phyloP scores from a whole-genome alignment of 2,797 vertebrate species.

The Sebastolobus altivelis region DNA sequence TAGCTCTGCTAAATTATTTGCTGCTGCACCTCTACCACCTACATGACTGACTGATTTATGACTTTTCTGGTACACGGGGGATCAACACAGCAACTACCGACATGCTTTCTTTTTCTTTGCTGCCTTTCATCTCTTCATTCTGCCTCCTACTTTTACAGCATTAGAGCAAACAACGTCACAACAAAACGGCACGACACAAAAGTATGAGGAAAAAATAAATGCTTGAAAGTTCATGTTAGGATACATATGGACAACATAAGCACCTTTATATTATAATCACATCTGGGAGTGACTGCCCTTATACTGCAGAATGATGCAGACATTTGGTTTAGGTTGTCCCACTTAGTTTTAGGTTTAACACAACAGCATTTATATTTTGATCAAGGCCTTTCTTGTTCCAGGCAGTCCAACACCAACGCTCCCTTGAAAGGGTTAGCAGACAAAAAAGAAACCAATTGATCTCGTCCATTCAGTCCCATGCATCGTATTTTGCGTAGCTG shows the following conservation, averaged over 20 bases:
- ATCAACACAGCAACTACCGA: conserved; percentile 84
- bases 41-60: conserved; percentile 82
- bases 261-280: neutral
- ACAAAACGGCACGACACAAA: conserved; percentile 38
- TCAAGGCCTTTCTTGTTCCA: too few species aligned
- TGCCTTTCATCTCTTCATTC: conserved; percentile 59
- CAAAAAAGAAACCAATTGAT: too few species aligned
- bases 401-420: too few species aligned
- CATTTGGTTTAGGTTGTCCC: neutral
- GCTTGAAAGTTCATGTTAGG: conserved; percentile 25
- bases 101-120: conserved; percentile 80
- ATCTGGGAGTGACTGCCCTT: neutral
- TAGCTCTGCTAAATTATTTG: conserved; percentile 84
- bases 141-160: conserved; percentile 66
- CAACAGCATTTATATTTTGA: neutral
- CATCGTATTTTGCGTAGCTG: too few species aligned
- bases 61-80: conserved; percentile 74
- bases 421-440: too few species aligned
- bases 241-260: neutral
- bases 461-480: too few species aligned
- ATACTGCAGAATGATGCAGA: neutral
- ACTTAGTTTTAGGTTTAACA: neutral
- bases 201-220: neutral
- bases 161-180: conserved; percentile 77
- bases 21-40: conserved; percentile 82